Evolutionary conservation across 1,140 invertebrate species (phyloP).

Genomic region (Anadara kagoshimensis): DNA sequence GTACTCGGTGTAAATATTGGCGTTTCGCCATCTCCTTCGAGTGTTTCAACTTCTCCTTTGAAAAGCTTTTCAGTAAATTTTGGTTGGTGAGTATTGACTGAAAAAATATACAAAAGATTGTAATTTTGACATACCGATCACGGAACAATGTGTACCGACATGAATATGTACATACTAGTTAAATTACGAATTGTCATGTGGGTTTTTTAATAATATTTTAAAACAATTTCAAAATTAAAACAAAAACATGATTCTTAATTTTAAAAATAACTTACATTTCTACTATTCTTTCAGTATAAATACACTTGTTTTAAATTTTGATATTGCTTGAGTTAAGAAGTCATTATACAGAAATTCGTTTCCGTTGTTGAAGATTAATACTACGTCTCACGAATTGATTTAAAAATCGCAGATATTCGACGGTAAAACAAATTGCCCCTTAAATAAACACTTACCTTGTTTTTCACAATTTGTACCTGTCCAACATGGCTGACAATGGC

Average conservation of each 20-base stretch:
- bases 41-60: background rate
- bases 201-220: background rate
- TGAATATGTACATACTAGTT: background rate
- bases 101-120: background rate
- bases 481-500: constrained; percentile 42
- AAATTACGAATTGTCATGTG: background rate
- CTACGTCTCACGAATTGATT: no score
- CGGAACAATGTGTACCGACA: no score
- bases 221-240: background rate
- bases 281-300: background rate
- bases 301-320: no score
- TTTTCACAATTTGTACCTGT: constrained; percentile 34
- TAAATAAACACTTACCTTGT: constrained; percentile 29
- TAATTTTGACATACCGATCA: background rate
- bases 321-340: no score
- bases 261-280: background rate
- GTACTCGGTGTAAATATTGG: constrained; percentile 4
- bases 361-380: no score
- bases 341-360: no score
- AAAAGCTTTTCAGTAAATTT: constrained; percentile 21
- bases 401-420: no score
- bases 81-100: constrained; percentile 28
- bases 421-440: no score
- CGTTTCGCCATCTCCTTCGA: background rate
- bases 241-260: background rate